phyloP scores from a whole-genome alignment of 1,140 invertebrate genomes.

The Wasmannia auropunctata region DNA sequence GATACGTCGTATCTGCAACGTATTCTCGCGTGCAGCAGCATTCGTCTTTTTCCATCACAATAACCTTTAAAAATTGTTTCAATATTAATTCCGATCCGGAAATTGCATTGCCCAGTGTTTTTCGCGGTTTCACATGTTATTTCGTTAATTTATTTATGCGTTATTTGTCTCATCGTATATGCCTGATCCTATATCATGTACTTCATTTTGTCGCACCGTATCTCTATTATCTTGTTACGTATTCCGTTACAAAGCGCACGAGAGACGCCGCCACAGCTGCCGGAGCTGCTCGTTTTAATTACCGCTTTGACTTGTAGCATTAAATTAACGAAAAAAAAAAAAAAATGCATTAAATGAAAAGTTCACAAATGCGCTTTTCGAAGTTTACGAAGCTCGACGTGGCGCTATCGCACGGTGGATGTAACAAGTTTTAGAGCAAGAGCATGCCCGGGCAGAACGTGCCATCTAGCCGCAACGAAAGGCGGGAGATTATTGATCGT shows the following conservation, averaged over 20 bases:
- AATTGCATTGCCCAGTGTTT: not conserved
- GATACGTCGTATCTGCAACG: not conserved
- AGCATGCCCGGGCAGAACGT: slow-evolving; percentile 64
- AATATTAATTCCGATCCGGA: not conserved
- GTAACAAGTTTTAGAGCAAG: slow-evolving; percentile 62
- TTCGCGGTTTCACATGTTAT: not conserved
- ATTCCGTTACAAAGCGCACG: not conserved
- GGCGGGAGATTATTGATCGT: slow-evolving; percentile 80
- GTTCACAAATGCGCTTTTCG: slow-evolving; percentile 20
- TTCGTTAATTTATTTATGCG: not conserved
- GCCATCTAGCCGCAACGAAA: slow-evolving; percentile 78
- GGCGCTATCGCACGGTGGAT: slow-evolving; percentile 73
- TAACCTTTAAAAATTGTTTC: not conserved
- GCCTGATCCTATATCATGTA: not conserved
- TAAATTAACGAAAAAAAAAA: not conserved
- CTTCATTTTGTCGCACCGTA: not conserved
- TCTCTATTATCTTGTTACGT: not conserved
- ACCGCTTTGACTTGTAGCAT: not conserved
- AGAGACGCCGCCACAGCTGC: not conserved
- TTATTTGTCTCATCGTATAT: not conserved
- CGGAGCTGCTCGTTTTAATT: not conserved
- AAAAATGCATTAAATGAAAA: slow-evolving; percentile 7
- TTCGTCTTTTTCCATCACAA: not conserved
- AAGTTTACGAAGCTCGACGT: slow-evolving; percentile 49
- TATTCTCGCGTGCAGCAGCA: not conserved